These are phyloP conservation scores for Narcine bancroftii DNA, from an alignment of 2,113 vertebrate genomes.

Conservation along the genomic window DNA sequence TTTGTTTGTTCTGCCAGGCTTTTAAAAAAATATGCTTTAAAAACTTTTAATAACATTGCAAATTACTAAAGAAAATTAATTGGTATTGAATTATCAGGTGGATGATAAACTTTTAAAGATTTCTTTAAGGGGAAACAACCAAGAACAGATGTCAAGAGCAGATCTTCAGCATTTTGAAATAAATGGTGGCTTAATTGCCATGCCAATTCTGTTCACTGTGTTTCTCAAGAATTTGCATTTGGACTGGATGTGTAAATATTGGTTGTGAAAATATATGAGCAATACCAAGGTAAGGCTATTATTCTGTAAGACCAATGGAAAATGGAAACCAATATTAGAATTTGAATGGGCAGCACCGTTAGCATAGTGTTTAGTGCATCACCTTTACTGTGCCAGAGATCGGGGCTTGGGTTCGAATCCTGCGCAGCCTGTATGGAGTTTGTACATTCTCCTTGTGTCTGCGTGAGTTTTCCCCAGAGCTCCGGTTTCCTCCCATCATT, in stretches of 20 bases:
- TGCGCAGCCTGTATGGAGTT: too few species aligned
- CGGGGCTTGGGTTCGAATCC: too few species aligned
- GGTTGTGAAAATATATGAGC: background rate
- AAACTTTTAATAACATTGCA: background rate
- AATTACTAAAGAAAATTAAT: background rate
- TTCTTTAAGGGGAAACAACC: background rate
- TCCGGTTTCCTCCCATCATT: too few species aligned
- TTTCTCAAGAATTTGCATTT: background rate
- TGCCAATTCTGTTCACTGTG: background rate
- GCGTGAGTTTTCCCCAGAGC: too few species aligned
- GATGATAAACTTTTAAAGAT: background rate
- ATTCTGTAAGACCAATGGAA: background rate
- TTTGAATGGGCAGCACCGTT: too few species aligned
- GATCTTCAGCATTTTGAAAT: background rate
- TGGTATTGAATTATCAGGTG: background rate
- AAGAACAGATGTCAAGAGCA: background rate
- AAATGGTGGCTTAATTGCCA: background rate
- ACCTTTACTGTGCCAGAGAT: too few species aligned
- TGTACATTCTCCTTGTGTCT: too few species aligned
- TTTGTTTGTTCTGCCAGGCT: too few species aligned
- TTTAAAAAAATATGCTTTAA: too few species aligned
- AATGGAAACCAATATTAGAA: too few species aligned
- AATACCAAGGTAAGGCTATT: background rate
- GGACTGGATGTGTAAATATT: background rate
- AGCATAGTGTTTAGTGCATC: too few species aligned